Percentiles rank a stretch among this genome's conserved stretches.
Evolutionary conservation across 2,113 vertebrate genomes (phyloP).

Genomic region (Aspidoscelis tigris): DNA sequence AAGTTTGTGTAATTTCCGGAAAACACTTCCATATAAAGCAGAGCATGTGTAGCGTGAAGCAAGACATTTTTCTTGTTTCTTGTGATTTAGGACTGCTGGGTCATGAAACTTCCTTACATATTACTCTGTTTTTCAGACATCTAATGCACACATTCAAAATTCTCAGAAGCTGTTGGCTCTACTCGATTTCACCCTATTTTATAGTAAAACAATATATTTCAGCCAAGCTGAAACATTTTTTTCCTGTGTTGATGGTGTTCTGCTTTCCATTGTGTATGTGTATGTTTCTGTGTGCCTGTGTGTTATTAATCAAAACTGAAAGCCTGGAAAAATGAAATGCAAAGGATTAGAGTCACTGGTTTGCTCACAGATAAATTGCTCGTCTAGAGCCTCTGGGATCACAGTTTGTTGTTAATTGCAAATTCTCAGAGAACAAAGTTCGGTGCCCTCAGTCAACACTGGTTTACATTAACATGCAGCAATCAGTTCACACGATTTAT

Average conservation of each 20-base stretch:
- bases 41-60: too few species aligned
- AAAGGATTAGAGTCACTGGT: slow-evolving; percentile 60
- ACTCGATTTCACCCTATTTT: slow-evolving; percentile 58
- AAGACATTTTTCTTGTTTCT: slow-evolving; percentile 32
- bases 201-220: slow-evolving; percentile 63
- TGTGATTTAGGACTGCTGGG: slow-evolving; percentile 50
- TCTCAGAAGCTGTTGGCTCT: slow-evolving; percentile 20
- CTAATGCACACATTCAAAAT: slow-evolving; percentile 58
- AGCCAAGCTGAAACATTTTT: slow-evolving; percentile 50
- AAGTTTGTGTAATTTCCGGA: slow-evolving; percentile 39
- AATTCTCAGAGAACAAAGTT: slow-evolving; percentile 25
- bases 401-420: slow-evolving; percentile 56
- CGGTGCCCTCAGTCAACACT: slow-evolving; percentile 29
- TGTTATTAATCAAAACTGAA: slow-evolving; percentile 72
- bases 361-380: slow-evolving; percentile 56
- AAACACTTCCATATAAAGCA: slow-evolving; percentile 45
- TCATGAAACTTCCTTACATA: slow-evolving; percentile 51
- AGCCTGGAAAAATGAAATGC: slow-evolving; percentile 66
- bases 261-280: slow-evolving; percentile 46
- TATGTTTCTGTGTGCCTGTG: slow-evolving; percentile 15
- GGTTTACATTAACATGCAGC: slow-evolving; percentile 59
- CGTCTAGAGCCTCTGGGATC: slow-evolving; percentile 41
- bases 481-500: slow-evolving; percentile 47
- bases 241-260: slow-evolving; percentile 51
- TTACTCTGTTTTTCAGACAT: slow-evolving; percentile 54